Conservation (phyloP, 2,888 invertebrate species). For the Lomographa bimaculata region DNA sequence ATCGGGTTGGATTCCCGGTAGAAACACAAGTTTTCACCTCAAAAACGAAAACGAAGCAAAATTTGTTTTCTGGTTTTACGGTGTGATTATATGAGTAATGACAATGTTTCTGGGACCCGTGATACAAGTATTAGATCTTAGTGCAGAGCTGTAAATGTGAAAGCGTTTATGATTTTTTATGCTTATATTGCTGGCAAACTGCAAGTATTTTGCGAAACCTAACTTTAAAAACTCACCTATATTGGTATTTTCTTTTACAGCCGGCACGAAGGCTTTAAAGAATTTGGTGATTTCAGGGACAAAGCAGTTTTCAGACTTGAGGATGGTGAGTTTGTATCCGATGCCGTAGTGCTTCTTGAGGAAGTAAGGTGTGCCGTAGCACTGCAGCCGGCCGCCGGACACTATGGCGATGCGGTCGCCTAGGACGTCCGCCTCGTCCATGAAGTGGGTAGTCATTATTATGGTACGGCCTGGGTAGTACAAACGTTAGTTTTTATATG, state of each 20-base stretch:
- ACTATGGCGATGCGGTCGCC: constrained; percentile 95
- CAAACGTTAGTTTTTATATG: no score
- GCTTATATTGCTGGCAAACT: no score
- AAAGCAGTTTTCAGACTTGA: constrained; percentile 61
- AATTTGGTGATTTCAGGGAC: constrained; percentile 77
- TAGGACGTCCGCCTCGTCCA: constrained; percentile 95
- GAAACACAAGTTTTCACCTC: no score
- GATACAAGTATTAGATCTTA: no score
- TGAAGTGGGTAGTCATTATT: constrained; percentile 92
- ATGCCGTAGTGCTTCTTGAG: constrained; percentile 94
- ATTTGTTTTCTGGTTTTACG: no score
- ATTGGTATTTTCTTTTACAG: constrained; percentile 87
- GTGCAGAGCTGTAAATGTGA: no score
- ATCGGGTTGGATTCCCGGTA: no score
- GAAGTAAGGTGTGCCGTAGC: constrained; percentile 91
- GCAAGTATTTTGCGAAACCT: no score
- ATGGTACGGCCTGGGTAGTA: constrained; percentile 91
- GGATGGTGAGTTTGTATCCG: constrained; percentile 90
- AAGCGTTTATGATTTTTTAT: no score
- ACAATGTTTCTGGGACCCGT: no score
- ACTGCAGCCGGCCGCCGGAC: constrained; percentile 91
- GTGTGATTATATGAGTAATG: no score
- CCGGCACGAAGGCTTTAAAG: constrained; percentile 85
- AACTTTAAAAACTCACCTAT: constrained; percentile 73
- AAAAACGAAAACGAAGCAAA: no score